Evolutionary conservation across 2,888 invertebrate species (phyloP).

Genomic region (Pseudococcus longispinus): DNA sequence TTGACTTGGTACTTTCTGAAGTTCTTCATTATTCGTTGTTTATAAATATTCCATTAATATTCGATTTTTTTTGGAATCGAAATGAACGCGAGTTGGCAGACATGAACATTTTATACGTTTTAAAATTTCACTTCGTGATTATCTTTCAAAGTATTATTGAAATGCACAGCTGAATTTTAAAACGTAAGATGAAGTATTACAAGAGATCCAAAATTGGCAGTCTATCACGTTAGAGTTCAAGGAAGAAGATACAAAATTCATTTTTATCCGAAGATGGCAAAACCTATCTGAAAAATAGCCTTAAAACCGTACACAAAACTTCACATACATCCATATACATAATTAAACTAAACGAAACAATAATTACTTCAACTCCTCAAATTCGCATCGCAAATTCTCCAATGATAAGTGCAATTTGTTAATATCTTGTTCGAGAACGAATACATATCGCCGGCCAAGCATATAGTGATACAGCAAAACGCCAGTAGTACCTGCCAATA

Average conservation of each 20-base stretch:
- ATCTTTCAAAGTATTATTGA: no score
- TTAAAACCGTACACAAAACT: neutral
- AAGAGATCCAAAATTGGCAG: neutral
- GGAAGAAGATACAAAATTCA: neutral
- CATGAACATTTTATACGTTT: no score
- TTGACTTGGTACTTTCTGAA: no score
- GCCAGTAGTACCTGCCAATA: slow-evolving; percentile 45
- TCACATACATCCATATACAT: neutral
- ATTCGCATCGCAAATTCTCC: slow-evolving; percentile 50
- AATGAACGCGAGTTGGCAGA: no score
- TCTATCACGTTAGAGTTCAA: neutral
- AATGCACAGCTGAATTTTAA: neutral
- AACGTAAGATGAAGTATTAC: no score
- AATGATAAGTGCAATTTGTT: slow-evolving; percentile 40
- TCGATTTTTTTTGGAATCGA: no score
- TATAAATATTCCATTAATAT: no score
- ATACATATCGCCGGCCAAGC: slow-evolving; percentile 42
- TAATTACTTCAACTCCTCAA: slow-evolving; percentile 50
- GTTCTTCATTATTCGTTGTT: no score
- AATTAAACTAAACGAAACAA: neutral
- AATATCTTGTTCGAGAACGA: slow-evolving; percentile 48
- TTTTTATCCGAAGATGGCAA: neutral
- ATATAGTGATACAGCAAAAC: slow-evolving; percentile 52
- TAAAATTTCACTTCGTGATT: no score
- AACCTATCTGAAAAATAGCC: neutral